Evolutionary conservation across 2,113 vertebrate genomes (phyloP), one percentile per base, ranked within the genome.

Genomic region (Penelope pileata): DNA sequence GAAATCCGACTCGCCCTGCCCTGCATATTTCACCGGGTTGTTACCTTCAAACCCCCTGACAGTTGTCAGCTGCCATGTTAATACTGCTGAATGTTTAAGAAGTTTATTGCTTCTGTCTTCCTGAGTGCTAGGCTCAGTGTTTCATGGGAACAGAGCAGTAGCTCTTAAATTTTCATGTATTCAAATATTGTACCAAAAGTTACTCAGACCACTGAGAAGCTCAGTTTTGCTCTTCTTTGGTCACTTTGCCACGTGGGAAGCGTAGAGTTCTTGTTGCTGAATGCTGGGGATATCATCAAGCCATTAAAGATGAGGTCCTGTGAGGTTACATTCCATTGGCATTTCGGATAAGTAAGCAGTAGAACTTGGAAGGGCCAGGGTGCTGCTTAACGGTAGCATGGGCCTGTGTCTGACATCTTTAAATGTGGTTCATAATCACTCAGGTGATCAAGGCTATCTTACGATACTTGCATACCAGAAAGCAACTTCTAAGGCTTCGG

Each of bases 41-140:
- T 45, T 69, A 19, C 27, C 17, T 13, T 22, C 23, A 67, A 79
- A 56, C 23, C 26, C 21, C 27, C 12, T 47, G 27, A 6, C 5
- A 15, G 1, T 9, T 3, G 2, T 58, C 67, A 58, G 30, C 48
- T 81, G 36, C 50, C 9, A 1, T 0, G 0, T 36, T 64, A n/a
- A 30, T 51, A 24, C 51, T 50, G 32, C 30, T 30, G 58, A 32
- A 3, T 1, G 7, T 30, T 36, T 29, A 43, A 6, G 1, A 47
- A 59, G 45, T 18, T 8, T 3, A 1, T 38, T 72, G 36, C 84
- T 79, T 7, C 34, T 83, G 7, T 1, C 34, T 26, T 34, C 38
- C 58, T 3, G 4, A 1, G 48, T 42, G 23, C 16, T 38, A 8
- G 40, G 34, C 12, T 51, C 22, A 64, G 9, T 2, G 2, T 59